Base-by-base conservation (phyloP, 2,113 vertebrate species). In the Microtus ochrogaster region DNA sequence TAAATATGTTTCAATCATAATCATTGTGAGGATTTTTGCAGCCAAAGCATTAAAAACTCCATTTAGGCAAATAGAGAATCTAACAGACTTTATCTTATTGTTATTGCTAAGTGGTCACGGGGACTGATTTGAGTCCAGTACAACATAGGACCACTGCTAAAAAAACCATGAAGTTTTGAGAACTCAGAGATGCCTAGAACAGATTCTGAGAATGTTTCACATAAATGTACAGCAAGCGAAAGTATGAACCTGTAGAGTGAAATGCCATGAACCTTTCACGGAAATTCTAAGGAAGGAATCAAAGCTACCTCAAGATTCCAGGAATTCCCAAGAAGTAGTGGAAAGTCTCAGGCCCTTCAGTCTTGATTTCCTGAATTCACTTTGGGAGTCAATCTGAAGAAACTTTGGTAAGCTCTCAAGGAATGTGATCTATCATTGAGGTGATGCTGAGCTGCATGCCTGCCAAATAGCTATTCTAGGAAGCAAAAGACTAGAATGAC, bases 81-180 rank as follows among this genome's bases (percentile, higher is more conserved):
- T 96, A 96, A 90, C 52, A 91, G 91, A 88, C 68, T 39, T 76
- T 58, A 47, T 17, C 10, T 44, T 79, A 58, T 70, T 90, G 55
- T 44, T 83, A 92, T 28, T 94, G 26, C 5, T 88, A 95, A 93
- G 12, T 65, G 9, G 58, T 58, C 89, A 41, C 13, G 26, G 47
- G 47, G 21, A 73, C 0, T 7, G 39, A 58, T 70, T 92, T 88
- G 55, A 95, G 33, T 92, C 70, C 84, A 88, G 28, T 41, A 30
- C 39, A 93, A 33, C 28, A 74, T 9, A 66, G n/a, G 12, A 19
- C 83, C 58, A 82, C 39, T 90, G 13, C 76, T 72, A 68, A 39
- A 79, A 79, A 93, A 96, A 90, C 66, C 36, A 63, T 22, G 11
- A 89, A 12, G 26, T 47, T 74, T 47, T 87, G 72, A 90, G 28